Conservation (phyloP, 2,113 vertebrate genomes). For the Anthoscopus minutus region DNA sequence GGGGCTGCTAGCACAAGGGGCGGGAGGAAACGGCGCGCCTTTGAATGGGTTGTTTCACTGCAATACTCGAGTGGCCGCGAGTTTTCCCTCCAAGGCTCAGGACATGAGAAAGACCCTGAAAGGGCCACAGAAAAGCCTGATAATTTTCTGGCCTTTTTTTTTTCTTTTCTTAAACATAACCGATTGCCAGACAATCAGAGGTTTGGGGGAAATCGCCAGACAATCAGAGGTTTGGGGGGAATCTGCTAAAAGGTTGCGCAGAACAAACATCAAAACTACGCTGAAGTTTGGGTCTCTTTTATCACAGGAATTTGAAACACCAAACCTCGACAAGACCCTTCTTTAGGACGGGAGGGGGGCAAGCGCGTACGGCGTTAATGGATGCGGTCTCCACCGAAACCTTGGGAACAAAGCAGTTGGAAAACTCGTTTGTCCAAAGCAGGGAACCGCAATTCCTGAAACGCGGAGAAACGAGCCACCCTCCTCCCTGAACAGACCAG, state of each 20-base stretch:
- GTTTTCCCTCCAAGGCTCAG: background rate
- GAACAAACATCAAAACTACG: background rate
- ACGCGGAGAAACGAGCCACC: background rate
- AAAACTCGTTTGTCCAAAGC: background rate
- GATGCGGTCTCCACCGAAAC: background rate
- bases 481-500: background rate
- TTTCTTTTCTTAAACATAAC: background rate
- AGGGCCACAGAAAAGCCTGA: background rate
- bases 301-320: background rate
- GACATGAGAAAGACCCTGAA: background rate
- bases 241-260: background rate
- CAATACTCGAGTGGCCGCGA: background rate
- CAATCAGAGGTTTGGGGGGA: background rate
- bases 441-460: background rate
- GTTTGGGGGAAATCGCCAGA: too few species aligned
- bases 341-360: background rate
- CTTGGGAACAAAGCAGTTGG: slow-evolving; percentile 15
- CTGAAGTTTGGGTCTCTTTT: background rate
- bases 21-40: background rate
- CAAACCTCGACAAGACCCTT: background rate
- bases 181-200: background rate
- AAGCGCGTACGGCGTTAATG: background rate
- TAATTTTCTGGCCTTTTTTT: background rate
- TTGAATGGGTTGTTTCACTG: background rate
- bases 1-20: background rate